Evolutionary conservation across 2,888 invertebrate species (phyloP), one percentile per base, ranked within the genome.

Genomic region (Agrotis ipsilon): DNA sequence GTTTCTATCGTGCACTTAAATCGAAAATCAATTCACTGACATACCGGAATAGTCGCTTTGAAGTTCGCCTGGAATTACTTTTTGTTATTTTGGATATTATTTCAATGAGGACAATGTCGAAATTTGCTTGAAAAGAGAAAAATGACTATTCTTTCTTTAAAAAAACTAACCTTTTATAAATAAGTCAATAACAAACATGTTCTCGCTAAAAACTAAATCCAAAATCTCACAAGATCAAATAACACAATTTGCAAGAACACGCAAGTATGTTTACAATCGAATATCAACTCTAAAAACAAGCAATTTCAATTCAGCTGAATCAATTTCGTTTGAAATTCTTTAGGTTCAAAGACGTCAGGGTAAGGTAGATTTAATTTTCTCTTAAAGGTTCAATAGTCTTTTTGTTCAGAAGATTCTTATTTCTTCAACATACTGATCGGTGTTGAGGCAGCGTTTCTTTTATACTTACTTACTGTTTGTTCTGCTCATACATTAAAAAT

Each of bases 221-320:
- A 45, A 70, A 69, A 27, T 49, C 11, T 24, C 6, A 52, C 3
- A 18, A 49, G 27, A 60, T 32, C 7, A 24, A 55, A 45, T 59
- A 55, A 43, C 43, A 18, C 48, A 3, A 39, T 60, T 55, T 32
- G 16, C 19, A 14, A 39, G 39, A 16, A 24, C 21, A 32, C 1
- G 18, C 14, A 45, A 13, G 11, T 51, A 46, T 46, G 59, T 57
- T 61, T 55, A 54, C 45, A 48, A 19, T 21, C 45, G 6, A 11
- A 9, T 54, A 6, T 21, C 27, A 43, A n/a, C 9, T 58, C 65
- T 21, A 45, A 43, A 66, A 78, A 51, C 54, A 48, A 71, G 49
- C 72, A 63, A 72, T 67, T 75, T 75, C 64, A 64, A 32, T 65
- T 48, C 48, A 11, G 21, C 4, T 24, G 32, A 19, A 69, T 75